Evolutionary conservation across 2,888 invertebrate species (phyloP).

Genomic region (Aphodius granarius): DNA sequence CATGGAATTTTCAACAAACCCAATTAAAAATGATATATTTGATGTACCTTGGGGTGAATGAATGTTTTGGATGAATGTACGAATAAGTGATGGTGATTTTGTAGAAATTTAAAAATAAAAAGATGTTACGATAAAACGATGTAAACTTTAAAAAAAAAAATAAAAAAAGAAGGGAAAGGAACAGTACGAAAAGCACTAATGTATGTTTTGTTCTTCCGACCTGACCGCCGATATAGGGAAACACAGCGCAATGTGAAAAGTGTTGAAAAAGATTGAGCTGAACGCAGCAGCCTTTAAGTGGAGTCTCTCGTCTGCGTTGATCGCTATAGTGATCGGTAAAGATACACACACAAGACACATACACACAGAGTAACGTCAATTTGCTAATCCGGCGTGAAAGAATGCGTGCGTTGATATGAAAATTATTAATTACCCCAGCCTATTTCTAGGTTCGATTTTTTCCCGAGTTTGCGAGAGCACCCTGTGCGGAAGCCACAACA

Average conservation of each 20-base stretch:
- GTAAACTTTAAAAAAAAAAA: slow-evolving; percentile 28
- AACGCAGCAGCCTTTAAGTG: slow-evolving; percentile 9
- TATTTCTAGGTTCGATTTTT: slow-evolving; percentile 62
- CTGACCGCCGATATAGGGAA: slow-evolving; percentile 29
- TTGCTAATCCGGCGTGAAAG: slow-evolving; percentile 31
- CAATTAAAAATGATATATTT: not conserved
- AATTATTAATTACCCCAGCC: slow-evolving; percentile 65
- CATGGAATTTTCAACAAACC: not conserved
- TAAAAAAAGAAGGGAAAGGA: slow-evolving; percentile 29
- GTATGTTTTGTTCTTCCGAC: slow-evolving; percentile 42
- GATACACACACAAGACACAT: slow-evolving; percentile 9
- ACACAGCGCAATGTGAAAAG: slow-evolving; percentile 20
- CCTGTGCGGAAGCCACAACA: slow-evolving; percentile 45
- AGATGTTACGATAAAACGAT: slow-evolving; percentile 16
- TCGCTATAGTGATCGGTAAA: slow-evolving; percentile 12
- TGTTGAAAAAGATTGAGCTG: slow-evolving; percentile 21
- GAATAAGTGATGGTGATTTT: slow-evolving; percentile 29
- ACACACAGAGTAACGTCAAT: slow-evolving; percentile 11
- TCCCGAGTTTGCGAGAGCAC: slow-evolving; percentile 49
- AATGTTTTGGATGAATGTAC: slow-evolving; percentile 40
- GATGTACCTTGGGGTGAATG: slow-evolving; percentile 44
- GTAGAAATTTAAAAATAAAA: not conserved
- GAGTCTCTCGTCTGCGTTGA: slow-evolving; percentile 10
- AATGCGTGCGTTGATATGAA: slow-evolving; percentile 56
- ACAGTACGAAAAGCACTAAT: slow-evolving; percentile 34